Conservation (phyloP, 2,888 invertebrate genomes). For the Conchocele bisecta region DNA sequence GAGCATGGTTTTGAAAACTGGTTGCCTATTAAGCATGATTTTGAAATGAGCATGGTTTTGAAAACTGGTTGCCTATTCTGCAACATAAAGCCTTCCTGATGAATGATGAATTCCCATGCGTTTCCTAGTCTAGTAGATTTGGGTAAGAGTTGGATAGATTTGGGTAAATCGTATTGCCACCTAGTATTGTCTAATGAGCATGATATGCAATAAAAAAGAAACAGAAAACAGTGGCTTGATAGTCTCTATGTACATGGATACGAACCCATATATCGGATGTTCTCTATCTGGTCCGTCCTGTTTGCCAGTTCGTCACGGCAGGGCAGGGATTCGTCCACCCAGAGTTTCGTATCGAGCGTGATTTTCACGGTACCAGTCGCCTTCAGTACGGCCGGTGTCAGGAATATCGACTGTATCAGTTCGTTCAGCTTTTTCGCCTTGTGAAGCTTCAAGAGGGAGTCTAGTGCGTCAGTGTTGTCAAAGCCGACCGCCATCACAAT, state of each 20-base stretch:
- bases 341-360: conserved; percentile 68
- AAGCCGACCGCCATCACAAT: conserved; percentile 71
- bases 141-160: background rate
- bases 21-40: too few species aligned
- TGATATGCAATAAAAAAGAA: too few species aligned
- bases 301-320: conserved; percentile 64
- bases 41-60: too few species aligned
- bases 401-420: conserved; percentile 65
- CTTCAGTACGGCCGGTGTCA: conserved; percentile 62
- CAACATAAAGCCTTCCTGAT: too few species aligned
- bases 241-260: too few species aligned
- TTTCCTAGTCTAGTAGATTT: background rate
- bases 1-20: too few species aligned
- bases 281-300: conserved; percentile 21
- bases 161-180: background rate
- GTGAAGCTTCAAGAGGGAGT: conserved; percentile 65
- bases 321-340: conserved; percentile 71
- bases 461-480: conserved; percentile 64
- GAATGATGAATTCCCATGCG: too few species aligned
- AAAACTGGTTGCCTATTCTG: too few species aligned
- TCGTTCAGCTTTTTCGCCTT: conserved; percentile 57
- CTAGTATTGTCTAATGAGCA: too few species aligned
- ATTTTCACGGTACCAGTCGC: conserved; percentile 58
- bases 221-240: too few species aligned
- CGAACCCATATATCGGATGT: conserved; percentile 42